phyloP scores from a whole-genome alignment of 2,797 vertebrate genomes.

The Pangasius larnaudii region DNA sequence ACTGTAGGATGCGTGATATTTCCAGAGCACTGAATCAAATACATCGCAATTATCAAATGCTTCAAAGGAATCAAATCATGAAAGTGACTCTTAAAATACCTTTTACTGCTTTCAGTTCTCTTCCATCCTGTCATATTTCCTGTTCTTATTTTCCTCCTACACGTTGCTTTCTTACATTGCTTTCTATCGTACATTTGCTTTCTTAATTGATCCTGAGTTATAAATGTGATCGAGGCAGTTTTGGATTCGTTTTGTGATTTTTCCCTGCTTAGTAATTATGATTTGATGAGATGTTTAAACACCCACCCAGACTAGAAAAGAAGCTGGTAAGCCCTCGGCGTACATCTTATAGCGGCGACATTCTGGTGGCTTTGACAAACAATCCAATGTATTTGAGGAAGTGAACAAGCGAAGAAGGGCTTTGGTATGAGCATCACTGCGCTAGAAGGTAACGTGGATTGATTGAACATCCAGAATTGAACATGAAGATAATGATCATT shows the following conservation, averaged over 20 bases:
- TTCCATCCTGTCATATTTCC: background rate
- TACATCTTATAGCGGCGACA: background rate
- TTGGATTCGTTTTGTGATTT: background rate
- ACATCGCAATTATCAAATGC: background rate
- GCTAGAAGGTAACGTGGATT: background rate
- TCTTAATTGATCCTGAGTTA: background rate
- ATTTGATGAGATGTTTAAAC: conserved; percentile 30
- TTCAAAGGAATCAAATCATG: background rate
- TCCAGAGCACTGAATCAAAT: background rate
- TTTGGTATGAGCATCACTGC: background rate
- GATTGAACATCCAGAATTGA: background rate
- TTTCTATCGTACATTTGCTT: background rate
- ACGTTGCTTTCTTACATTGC: too few species aligned
- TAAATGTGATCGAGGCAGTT: background rate
- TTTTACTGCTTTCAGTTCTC: background rate
- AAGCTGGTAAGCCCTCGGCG: conserved; percentile 1
- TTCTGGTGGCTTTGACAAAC: background rate
- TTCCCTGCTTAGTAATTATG: background rate
- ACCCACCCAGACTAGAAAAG: conserved; percentile 22
- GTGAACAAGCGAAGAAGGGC: background rate
- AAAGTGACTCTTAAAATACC: background rate
- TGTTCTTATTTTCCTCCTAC: background rate
- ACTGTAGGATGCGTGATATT: background rate
- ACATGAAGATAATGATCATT: background rate
- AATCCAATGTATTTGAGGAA: background rate